phyloP scores from a whole-genome alignment of 2,888 invertebrate genomes.

The Aplocera efformata region DNA sequence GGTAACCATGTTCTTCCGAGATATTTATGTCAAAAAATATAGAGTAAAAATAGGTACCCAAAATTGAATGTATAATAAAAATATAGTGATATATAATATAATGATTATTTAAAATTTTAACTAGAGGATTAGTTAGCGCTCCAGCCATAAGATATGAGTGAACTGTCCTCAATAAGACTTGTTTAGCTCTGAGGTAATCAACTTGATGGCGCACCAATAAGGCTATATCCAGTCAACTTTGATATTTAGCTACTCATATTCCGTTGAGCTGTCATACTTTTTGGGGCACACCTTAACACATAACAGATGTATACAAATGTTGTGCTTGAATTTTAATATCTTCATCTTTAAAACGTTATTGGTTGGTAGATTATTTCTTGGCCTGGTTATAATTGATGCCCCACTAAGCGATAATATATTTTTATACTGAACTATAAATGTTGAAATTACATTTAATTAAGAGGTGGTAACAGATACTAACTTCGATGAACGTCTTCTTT shows the following conservation, averaged over 20 bases:
- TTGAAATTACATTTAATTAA: too few species aligned
- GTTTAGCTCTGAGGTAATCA: constrained; percentile 44
- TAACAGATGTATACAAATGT: too few species aligned
- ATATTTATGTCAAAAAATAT: too few species aligned
- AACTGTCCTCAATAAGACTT: constrained; percentile 46
- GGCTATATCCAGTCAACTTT: constrained; percentile 18
- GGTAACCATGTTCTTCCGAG: too few species aligned
- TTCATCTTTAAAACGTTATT: neutral
- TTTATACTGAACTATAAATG: too few species aligned
- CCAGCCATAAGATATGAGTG: constrained; percentile 34
- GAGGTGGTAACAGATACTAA: too few species aligned
- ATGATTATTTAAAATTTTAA: constrained; percentile 1
- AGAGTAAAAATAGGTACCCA: too few species aligned
- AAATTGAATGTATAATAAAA: too few species aligned
- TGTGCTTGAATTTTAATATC: constrained; percentile 5
- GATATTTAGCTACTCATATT: constrained; percentile 15
- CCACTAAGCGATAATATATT: too few species aligned
- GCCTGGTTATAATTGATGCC: neutral
- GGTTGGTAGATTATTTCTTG: constrained; percentile 1
- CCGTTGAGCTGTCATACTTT: constrained; percentile 8
- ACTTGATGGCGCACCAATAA: constrained; percentile 33
- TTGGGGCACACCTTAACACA: constrained; percentile 3
- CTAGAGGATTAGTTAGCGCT: constrained; percentile 27
- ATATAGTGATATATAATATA: too few species aligned
- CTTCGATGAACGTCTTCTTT: too few species aligned